Evolutionary conservation across 2,888 invertebrate genomes (phyloP).

Genomic region (Carterocephalus palaemon): DNA sequence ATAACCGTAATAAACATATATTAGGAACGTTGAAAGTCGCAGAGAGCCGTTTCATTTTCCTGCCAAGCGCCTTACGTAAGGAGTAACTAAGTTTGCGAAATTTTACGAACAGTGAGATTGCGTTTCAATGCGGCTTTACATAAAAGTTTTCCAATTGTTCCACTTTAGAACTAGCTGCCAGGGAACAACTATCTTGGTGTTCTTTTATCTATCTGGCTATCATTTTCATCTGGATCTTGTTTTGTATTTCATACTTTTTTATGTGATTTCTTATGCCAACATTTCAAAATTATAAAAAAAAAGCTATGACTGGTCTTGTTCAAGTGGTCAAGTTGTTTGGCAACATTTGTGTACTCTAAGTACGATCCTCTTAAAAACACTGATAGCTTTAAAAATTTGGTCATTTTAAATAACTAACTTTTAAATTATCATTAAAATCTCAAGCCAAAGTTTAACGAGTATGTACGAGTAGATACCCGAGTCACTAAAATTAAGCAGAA

Average conservation of each 20-base stretch:
- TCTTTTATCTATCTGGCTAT: conserved; percentile 10
- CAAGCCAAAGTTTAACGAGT: too few species aligned
- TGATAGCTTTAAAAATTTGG: too few species aligned
- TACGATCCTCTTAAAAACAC: too few species aligned
- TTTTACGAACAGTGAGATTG: conserved; percentile 22
- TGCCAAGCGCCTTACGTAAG: conserved; percentile 17
- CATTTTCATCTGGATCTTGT: conserved; percentile 7
- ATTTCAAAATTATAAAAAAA: too few species aligned
- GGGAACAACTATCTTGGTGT: conserved; percentile 7
- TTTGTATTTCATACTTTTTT: not conserved
- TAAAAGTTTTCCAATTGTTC: conserved; percentile 25
- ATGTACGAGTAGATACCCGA: too few species aligned
- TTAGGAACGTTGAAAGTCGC: not conserved
- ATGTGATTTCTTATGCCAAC: too few species aligned
- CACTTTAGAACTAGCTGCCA: conserved; percentile 22
- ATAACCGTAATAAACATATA: not conserved
- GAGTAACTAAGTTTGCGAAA: conserved; percentile 21
- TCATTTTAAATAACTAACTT: too few species aligned
- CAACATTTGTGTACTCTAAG: too few species aligned
- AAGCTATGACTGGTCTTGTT: too few species aligned
- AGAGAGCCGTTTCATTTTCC: conserved; percentile 16
- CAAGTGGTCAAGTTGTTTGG: too few species aligned
- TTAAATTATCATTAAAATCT: too few species aligned
- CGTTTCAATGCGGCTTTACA: conserved; percentile 22
- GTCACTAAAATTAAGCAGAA: too few species aligned